phyloP scores from a whole-genome alignment of 2,113 vertebrate genomes.

The Acrocephalus arundinaceus region DNA sequence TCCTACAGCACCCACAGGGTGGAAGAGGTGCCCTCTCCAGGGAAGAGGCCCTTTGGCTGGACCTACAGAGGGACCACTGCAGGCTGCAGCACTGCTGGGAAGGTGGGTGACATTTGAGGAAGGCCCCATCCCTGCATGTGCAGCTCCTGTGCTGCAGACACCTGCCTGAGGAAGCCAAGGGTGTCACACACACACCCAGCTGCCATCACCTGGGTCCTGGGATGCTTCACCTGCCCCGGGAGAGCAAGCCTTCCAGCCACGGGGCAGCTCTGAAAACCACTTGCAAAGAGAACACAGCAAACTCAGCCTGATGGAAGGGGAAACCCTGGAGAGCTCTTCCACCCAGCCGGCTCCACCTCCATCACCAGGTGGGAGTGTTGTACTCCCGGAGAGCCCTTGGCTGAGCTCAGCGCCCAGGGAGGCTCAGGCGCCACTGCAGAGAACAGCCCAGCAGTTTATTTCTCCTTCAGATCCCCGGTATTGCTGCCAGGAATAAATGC shows the following conservation, averaged over 20 bases:
- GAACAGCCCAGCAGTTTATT: slow-evolving; percentile 32
- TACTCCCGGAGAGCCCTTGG: slow-evolving; percentile 19
- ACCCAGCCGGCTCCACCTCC: slow-evolving; percentile 2
- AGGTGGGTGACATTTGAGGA: background rate
- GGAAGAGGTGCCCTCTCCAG: background rate
- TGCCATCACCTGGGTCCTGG: background rate
- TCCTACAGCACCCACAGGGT: background rate
- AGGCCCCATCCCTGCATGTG: fast-evolving
- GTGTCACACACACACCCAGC: fast-evolving
- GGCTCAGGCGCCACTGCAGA: background rate
- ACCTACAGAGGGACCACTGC: background rate
- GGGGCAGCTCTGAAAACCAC: background rate
- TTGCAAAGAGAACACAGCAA: background rate
- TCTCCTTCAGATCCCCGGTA: slow-evolving; percentile 6
- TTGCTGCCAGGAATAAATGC: slow-evolving; percentile 59
- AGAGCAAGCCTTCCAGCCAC: background rate
- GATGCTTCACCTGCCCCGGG: background rate
- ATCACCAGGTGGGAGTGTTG: slow-evolving; percentile 70
- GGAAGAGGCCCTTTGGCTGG: background rate
- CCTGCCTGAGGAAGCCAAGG: background rate
- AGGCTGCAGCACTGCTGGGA: background rate
- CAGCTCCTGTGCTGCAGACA: background rate
- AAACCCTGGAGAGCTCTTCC: background rate
- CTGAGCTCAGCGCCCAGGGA: background rate
- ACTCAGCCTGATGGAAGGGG: background rate